Conservation (phyloP, 2,888 invertebrate species). For the Lepidocyrtoides sp. region DNA sequence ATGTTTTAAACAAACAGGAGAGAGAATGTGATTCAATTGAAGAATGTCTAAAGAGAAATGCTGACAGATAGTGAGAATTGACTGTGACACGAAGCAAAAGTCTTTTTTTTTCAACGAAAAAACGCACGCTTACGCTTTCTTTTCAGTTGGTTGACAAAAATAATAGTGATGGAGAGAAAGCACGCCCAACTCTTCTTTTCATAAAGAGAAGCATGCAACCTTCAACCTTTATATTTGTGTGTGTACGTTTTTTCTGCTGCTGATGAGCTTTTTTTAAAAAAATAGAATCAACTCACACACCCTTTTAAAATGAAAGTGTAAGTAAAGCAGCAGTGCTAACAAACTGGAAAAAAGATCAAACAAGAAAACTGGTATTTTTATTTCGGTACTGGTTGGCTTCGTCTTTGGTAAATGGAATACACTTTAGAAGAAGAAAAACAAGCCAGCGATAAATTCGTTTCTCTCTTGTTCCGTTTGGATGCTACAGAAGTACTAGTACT, state of each 20-base stretch:
- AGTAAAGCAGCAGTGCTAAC: background rate
- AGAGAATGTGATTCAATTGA: slow-evolving; percentile 14
- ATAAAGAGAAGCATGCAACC: background rate
- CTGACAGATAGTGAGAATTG: slow-evolving; percentile 32
- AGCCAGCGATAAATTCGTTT: slow-evolving; percentile 1
- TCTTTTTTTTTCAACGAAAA: slow-evolving; percentile 7
- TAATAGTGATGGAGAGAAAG: background rate
- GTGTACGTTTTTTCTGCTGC: background rate
- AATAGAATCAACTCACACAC: slow-evolving; percentile 4
- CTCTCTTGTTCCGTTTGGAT: background rate
- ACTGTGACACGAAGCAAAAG: background rate
- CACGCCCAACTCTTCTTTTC: background rate
- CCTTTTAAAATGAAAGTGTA: slow-evolving; percentile 4
- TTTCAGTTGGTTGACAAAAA: background rate
- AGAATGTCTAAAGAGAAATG: slow-evolving; percentile 3
- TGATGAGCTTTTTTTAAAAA: background rate
- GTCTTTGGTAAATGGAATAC: background rate
- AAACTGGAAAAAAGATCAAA: slow-evolving; percentile 32
- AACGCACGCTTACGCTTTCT: no score
- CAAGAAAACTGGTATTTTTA: slow-evolving; percentile 9
- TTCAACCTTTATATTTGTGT: slow-evolving; percentile 19
- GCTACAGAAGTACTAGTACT: background rate
- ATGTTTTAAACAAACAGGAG: slow-evolving; percentile 39
- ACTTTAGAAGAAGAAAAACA: slow-evolving; percentile 9
- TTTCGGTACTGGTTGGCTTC: background rate